Conservation (phyloP, 2,797 vertebrate genomes). For the Ptychadena robeensis region DNA sequence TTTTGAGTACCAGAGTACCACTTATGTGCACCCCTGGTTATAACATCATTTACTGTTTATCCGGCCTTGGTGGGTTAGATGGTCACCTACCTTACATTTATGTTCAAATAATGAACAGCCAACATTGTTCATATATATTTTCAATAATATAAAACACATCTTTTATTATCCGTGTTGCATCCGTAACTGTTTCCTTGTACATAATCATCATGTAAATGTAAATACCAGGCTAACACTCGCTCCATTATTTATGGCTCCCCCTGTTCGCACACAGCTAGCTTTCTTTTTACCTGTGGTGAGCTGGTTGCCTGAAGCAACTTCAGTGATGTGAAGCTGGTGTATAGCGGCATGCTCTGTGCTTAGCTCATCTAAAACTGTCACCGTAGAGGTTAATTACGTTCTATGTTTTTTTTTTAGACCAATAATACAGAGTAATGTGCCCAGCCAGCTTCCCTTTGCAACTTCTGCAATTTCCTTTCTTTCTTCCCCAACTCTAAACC, state of each 20-base stretch:
- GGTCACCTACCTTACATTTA: not conserved
- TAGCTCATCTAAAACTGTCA: not conserved
- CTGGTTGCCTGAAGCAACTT: not conserved
- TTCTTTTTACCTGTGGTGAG: not conserved
- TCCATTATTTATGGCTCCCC: constrained; percentile 16
- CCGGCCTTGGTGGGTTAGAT: not conserved
- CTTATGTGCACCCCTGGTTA: too few species aligned
- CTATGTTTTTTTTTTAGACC: too few species aligned
- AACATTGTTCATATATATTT: not conserved
- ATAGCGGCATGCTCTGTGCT: too few species aligned
- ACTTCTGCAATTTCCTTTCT: too few species aligned
- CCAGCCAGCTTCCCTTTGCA: too few species aligned
- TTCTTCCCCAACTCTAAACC: too few species aligned
- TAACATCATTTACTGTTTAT: constrained; percentile 16
- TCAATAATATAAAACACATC: too few species aligned
- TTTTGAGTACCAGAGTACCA: too few species aligned
- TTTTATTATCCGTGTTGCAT: too few species aligned
- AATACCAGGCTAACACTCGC: not conserved
- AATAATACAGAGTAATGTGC: too few species aligned
- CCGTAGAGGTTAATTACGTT: too few species aligned
- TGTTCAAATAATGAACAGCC: not conserved
- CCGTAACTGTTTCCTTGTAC: too few species aligned
- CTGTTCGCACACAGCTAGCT: constrained; percentile 4
- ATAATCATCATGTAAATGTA: not conserved
- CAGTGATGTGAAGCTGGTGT: not conserved